Evolutionary conservation across 2,113 vertebrate genomes (phyloP), one percentile per base, ranked within the genome.

Genomic region (Poecilia latipinna): DNA sequence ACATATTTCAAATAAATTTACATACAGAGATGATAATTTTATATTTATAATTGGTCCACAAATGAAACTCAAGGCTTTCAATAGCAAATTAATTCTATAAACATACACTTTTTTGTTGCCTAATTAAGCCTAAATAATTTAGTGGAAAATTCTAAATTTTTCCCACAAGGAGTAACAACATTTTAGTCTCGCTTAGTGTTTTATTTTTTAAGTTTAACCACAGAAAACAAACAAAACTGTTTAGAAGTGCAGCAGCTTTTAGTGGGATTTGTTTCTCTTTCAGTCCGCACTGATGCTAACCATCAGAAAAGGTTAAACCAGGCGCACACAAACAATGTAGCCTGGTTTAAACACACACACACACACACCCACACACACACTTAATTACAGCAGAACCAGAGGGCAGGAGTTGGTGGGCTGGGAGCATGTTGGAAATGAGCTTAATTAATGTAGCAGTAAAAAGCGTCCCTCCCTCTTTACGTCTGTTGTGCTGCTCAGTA

Each of bases 371-470:
- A 22, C 48, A 19, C 17, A 70, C 71, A 76, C 77, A 70, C 85
- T 65, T 85, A 84, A 84, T 86, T 83, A 73, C 80, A 68, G 67
- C 80, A 64, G 81, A 67, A 79, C 66, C 83, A 68, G 88, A 79
- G 73, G 70, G 83, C 82, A 82, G 77, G 17, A 33, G 15, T 33
- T 37, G 35, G 35, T 37, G 35, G 65, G 33, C 12, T 64, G 86
- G 78, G 66, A 82, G 78, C 88, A 83, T 86, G 91, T 93, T 82
- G 91, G 79, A 89, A 85, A 90, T 74, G 75, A 86, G 89, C 90
- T 96, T 96, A 96, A 96, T 96, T 96, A 96, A 96, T 95, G 94
- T 96, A 94, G 93, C 94, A 94, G 91, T 95, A 96, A 95, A 96
- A 92, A 93, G 92, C 84, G 91, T 84, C 90, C 91, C 92, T 92